Percentiles rank a stretch among this genome's conserved stretches.
Conservation (phyloP, 2,113 vertebrate genomes). For the Condylura cristata region DNA sequence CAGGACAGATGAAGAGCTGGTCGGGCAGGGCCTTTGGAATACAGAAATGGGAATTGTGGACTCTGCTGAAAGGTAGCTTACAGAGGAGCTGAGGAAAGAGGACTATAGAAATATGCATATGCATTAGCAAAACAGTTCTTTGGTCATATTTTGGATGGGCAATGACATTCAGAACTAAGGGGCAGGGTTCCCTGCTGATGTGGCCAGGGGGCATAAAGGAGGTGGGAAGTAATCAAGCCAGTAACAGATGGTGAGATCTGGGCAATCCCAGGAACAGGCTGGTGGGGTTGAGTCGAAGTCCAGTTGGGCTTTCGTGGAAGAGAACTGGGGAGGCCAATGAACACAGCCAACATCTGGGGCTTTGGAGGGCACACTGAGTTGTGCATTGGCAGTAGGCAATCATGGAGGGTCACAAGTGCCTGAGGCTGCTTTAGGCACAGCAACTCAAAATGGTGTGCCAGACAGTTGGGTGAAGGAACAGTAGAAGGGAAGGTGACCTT, state of each 20-base stretch:
- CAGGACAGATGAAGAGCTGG: fast-evolving
- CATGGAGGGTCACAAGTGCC: not conserved
- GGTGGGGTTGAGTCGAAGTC: not conserved
- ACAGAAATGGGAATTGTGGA: not conserved
- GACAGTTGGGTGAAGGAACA: not conserved
- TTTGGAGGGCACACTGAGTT: not conserved
- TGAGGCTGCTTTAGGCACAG: not conserved
- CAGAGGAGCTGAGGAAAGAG: not conserved
- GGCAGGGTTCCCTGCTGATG: fast-evolving
- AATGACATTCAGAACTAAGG: not conserved
- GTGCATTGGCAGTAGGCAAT: not conserved
- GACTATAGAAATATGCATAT: fast-evolving
- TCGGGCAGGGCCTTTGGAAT: not conserved
- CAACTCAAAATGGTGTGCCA: not conserved
- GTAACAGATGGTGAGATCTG: not conserved
- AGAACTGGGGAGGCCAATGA: not conserved
- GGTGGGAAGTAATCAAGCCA: not conserved
- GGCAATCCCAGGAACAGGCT: not conserved
- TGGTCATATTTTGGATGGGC: fast-evolving
- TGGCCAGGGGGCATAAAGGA: not conserved
- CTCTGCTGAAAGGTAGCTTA: not conserved
- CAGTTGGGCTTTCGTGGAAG: not conserved
- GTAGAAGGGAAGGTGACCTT: not conserved
- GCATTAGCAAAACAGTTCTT: not conserved
- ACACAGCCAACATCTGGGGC: not conserved